phyloP scores from a whole-genome alignment of 2,888 invertebrate species.

The Phyllotreta striolata region DNA sequence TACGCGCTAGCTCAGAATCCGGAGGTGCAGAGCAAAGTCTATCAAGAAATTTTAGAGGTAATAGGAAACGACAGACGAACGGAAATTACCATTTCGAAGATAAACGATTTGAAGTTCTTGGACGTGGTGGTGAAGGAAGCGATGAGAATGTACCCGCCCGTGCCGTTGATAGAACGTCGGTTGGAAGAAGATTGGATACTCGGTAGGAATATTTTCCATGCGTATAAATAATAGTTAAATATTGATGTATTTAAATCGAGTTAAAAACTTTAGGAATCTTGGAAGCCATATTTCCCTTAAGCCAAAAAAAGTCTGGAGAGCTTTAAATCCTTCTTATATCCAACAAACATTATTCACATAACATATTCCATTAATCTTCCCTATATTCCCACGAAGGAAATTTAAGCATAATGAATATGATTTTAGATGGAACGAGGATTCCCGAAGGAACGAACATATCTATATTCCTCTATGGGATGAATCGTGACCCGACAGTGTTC shows the following conservation, averaged over 20 bases:
- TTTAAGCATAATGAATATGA: neutral
- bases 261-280: too few relatives aligned
- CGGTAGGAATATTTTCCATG: slow-evolving; percentile 39
- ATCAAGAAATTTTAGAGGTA: slow-evolving; percentile 51
- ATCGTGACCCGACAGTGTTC: slow-evolving; percentile 61
- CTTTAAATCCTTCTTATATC: slow-evolving; percentile 26
- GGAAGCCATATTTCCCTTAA: too few relatives aligned
- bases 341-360: slow-evolving; percentile 11
- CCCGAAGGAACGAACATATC: slow-evolving; percentile 60
- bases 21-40: slow-evolving; percentile 58
- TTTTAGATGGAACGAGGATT: slow-evolving; percentile 55
- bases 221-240: too few relatives aligned
- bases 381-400: too few relatives aligned
- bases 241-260: too few relatives aligned
- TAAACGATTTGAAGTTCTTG: slow-evolving; percentile 62
- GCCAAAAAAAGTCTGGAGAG: too few relatives aligned
- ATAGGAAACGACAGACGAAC: slow-evolving; percentile 48
- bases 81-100: slow-evolving; percentile 46
- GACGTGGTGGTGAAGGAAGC: slow-evolving; percentile 68
- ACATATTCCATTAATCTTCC: neutral
- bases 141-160: slow-evolving; percentile 66
- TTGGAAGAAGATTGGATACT: slow-evolving; percentile 59
- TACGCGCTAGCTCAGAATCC: slow-evolving; percentile 63
- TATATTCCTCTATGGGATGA: slow-evolving; percentile 60
- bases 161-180: slow-evolving; percentile 62